Evolutionary conservation across 2,797 vertebrate species (phyloP), one percentile per base, ranked within the genome.

Genomic region (Pterois miles): DNA sequence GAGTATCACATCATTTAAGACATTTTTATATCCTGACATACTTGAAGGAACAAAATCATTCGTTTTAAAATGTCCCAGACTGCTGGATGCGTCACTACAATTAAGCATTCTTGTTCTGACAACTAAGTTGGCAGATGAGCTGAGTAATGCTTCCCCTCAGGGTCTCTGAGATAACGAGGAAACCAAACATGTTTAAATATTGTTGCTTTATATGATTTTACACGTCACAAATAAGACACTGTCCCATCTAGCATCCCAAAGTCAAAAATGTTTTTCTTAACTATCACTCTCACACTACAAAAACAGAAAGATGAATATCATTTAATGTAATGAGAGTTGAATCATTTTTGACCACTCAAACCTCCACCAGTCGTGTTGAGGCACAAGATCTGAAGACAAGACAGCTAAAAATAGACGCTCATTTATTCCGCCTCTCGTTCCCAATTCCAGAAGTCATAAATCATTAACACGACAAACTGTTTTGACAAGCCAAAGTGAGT

Each of bases 381-480:
- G 4, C 16, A 46, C 54, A 0, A 11, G 1, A 63, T 5, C 25
- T 64, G 38, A 56, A 56, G 38, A 33, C 2, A 16, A 34, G 16
- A 1, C 16, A 9, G 12, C 66, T 73, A 71, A 78, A 81, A 78
- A 81, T 67, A 53, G 43, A 64, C 60, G 4, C n/a, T 38, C 1
- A 6, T 54, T 31, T 63, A 29, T 40, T 46, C 2, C 0, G 4
- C 48, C 0, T 43, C 58, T 54, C 20, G 0, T 20, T 79, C 62
- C 65, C 34, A 13, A 3, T n/a, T 66, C 53, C 62, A 72, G 3
- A 4, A 27, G 38, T 58, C 14, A 52, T 69, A n/a, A 86, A 82
- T 84, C 71, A 87, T 82, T 69, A 72, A 87, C n/a, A 46, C 0
- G 9, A 40, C 67, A 73, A n/a, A 69, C 16, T 63, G 57, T 8